Evolutionary conservation across 2,797 vertebrate species (phyloP).

Genomic region (Zalophus californianus): DNA sequence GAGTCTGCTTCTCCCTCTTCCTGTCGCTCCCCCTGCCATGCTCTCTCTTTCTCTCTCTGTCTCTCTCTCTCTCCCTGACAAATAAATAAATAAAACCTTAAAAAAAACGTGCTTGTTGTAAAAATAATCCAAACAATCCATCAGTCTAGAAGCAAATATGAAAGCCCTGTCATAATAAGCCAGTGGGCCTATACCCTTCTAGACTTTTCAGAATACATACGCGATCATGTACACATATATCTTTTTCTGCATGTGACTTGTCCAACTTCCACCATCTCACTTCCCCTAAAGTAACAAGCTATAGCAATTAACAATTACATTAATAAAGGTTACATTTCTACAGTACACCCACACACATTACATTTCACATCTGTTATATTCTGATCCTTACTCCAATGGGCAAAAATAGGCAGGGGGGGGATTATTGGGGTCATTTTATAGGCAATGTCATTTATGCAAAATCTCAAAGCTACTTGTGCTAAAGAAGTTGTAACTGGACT

Average conservation of each 20-base stretch:
- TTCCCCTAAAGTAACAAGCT: neutral
- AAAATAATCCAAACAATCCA: slow-evolving; percentile 36
- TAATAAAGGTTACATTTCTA: neutral
- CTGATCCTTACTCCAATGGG: neutral
- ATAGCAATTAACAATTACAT: neutral
- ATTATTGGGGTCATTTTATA: neutral
- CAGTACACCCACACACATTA: neutral
- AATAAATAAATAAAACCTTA: too few relatives aligned
- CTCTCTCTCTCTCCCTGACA: too few relatives aligned
- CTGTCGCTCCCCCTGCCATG: too few relatives aligned
- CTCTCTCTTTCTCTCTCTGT: too few relatives aligned
- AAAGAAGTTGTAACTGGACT: neutral
- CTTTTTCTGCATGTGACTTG: neutral
- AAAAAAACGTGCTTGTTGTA: neutral
- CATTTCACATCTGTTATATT: neutral
- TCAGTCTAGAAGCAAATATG: neutral
- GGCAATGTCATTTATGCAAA: neutral
- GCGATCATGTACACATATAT: neutral
- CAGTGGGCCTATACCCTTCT: neutral
- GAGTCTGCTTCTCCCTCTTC: too few relatives aligned
- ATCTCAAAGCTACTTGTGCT: neutral
- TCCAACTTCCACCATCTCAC: neutral
- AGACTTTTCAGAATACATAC: slow-evolving; percentile 2
- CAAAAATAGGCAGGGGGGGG: neutral
- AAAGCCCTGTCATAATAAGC: neutral